phyloP scores from a whole-genome alignment of 2,888 invertebrate species.

The Acanthoscelides obtectus region DNA sequence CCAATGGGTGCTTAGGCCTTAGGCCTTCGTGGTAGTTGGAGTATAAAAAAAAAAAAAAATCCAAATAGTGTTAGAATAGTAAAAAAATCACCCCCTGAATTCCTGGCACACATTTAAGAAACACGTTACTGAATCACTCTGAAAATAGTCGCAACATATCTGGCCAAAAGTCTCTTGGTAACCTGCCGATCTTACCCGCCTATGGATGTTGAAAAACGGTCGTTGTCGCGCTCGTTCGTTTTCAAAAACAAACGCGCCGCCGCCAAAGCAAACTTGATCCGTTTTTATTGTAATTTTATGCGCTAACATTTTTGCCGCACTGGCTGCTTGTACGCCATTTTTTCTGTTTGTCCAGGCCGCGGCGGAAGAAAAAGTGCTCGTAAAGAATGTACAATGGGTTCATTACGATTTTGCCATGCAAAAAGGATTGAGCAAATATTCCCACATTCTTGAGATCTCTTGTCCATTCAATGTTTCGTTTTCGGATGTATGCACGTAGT shows the following conservation, averaged over 20 bases:
- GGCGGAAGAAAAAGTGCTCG: not conserved
- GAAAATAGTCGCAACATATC: too few relatives aligned
- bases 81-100: too few relatives aligned
- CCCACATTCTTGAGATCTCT: too few relatives aligned
- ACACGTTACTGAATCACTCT: too few relatives aligned
- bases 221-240: not conserved
- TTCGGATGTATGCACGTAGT: too few relatives aligned
- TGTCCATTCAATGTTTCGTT: too few relatives aligned
- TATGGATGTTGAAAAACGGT: not conserved
- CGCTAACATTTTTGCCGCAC: conserved; percentile 2
- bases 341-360: not conserved
- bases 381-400: not conserved
- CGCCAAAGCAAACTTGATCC: conserved; percentile 7
- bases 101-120: too few relatives aligned
- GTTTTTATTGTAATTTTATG: conserved; percentile 13
- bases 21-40: too few relatives aligned
- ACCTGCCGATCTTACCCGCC: not conserved
- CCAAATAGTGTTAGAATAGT: too few relatives aligned
- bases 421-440: not conserved
- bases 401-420: not conserved
- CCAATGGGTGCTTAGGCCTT: too few relatives aligned
- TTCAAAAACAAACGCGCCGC: conserved; percentile 14
- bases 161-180: too few relatives aligned
- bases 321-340: not conserved
- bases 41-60: too few relatives aligned